Base-by-base conservation (phyloP, 2,797 vertebrate genomes). In the Acipenser ruthenus region DNA sequence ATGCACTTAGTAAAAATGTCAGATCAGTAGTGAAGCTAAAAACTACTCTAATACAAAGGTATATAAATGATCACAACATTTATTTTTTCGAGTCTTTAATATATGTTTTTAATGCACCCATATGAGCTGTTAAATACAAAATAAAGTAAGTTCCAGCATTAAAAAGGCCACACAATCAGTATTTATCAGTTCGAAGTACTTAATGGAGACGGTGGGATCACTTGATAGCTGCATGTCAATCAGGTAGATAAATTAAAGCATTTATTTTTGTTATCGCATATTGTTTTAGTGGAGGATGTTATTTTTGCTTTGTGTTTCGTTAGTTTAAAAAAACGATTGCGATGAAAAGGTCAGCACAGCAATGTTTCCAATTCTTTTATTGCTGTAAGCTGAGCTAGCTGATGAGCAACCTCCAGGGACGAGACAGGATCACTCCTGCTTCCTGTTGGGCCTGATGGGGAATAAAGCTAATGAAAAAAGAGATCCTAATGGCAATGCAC, bases 391-490 rank as follows among this genome's bases (percentile, higher is more conserved):
- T 89, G 91, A 94, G 89, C 86, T 84, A 88, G 88, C 86, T 91
- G 91, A 92, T 91, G 90, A 91, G 87, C 88, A 90, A 87, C 83
- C 90, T 90, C 88, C 83, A 85, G 89, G 89, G 91, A 92, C 65
- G 53, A 75, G 76, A 70, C 68, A 80, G 78, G 68, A 74, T 85
- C 82, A 70, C 80, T 79, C 76, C 78, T 75, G 73, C 77, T 87
- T 87, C 83, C 88, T 89, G 86, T 88, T 93, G 88, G 79, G 89
- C 88, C 81, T 85, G 84, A 85, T 87, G 84, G 84, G 89, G 88
- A 84, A 92, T 91, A 91, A 90, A 86, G 80, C 86, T 87, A 88
- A 88, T 88, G 93, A 93, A 92, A 93, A 90, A 89, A 90, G 90
- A 93, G 86, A 87, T 82, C 70, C 9, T 92, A 93, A 93, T 92